These are phyloP conservation scores for Drosophila cracens DNA, from an alignment of 2,888 invertebrate species.

Conservation along the genomic window DNA sequence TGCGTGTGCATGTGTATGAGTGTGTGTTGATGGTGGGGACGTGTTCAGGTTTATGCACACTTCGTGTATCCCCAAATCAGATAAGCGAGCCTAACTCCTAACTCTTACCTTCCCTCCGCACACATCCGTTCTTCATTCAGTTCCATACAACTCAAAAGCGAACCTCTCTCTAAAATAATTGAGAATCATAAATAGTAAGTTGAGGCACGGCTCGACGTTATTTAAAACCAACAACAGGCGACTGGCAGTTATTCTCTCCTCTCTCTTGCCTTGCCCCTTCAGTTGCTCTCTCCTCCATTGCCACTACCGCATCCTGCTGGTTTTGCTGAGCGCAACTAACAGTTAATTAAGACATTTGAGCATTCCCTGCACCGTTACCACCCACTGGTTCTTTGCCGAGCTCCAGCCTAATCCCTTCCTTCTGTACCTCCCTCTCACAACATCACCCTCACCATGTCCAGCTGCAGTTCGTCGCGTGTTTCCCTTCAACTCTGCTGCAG, in stretches of 20 bases:
- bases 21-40: constrained; percentile 25
- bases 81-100: constrained; percentile 54
- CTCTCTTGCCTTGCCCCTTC: neutral
- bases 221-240: constrained; percentile 62
- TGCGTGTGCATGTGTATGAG: constrained; percentile 23
- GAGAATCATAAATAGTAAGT: constrained; percentile 71
- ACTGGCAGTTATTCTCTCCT: constrained; percentile 26
- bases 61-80: constrained; percentile 71
- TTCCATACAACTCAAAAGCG: constrained; percentile 6
- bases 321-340: constrained; percentile 65
- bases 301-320: constrained; percentile 14
- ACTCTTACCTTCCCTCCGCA: neutral
- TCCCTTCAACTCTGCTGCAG: constrained; percentile 44
- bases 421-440: neutral
- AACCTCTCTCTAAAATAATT: constrained; percentile 62
- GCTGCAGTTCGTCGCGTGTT: constrained; percentile 66
- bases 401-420: constrained; percentile 22
- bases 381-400: constrained; percentile 8
- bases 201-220: constrained; percentile 67
- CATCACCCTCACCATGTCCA: neutral
- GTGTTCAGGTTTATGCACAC: constrained; percentile 60
- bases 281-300: neutral
- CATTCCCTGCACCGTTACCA: constrained; percentile 18
- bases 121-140: neutral
- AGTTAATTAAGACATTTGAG: constrained; percentile 75